Base-by-base conservation (phyloP, 2,888 invertebrate species). In the Drosophila tripunctata region DNA sequence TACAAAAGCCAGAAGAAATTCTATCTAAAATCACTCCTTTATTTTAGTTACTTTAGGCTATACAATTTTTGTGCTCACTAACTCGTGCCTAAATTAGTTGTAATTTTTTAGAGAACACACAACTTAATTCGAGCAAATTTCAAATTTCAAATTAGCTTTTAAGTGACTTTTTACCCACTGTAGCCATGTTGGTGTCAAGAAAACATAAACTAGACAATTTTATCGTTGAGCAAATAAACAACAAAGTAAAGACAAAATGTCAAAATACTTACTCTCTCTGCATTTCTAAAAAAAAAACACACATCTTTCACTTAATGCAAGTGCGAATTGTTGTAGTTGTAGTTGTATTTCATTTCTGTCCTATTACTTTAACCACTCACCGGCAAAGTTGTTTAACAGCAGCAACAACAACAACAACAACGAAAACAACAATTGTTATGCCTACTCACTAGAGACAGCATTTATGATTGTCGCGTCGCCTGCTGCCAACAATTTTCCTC, bases 351-450 rank as follows among this genome's bases (percentile, higher is more conserved):
- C 48, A 47, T 41, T 35, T n/a, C n/a, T 47, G 30, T 43, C 24
- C 24, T 44, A 38, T 38, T 27, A 56, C 45, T 40, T 38, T 7
- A 52, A 70, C 24, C 54, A 65, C 40, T 68, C 52, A 56, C 58
- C 68, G 72, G 60, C 60, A 68, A 69, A 63, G 58, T 66, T 52
- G 73, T 71, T 62, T 36, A 6, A 43, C 68, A 47, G 45, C 67
- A 57, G 48, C 24, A 30, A 15, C 33, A 38, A 15, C 35, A 33
- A n/a, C 12, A 7, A 19, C 36, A 44, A 38, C 31, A 47, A 14
- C 7, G 10, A 27, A 27, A 38, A 21, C 36, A 33, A 17, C 12
- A 10, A 21, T 31, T 44, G 35, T 24, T 6, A 41, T 50, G 38
- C 22, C 52, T 50, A 36, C 31, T 22, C n/a, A n/a, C n/a, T n/a